phyloP scores from a whole-genome alignment of 2,888 invertebrate species.

The Nomada flava region DNA sequence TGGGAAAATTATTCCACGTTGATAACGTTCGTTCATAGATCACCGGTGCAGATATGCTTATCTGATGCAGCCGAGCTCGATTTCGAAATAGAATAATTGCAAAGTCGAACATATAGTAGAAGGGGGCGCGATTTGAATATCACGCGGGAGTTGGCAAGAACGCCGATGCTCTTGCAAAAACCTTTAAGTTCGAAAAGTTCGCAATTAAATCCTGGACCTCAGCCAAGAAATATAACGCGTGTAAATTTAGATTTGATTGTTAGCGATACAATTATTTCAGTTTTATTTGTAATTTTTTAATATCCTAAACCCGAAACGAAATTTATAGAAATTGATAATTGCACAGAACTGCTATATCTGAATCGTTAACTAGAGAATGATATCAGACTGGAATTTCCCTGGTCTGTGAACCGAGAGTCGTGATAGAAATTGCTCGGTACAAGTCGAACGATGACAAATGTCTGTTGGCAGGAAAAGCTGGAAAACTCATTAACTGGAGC shows the following conservation, averaged over 20 bases:
- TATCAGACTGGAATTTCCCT: not conserved
- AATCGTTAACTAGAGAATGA: too few species aligned
- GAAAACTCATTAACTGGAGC: slow-evolving; percentile 67
- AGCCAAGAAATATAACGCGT: too few species aligned
- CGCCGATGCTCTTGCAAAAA: slow-evolving; percentile 6
- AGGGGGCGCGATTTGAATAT: slow-evolving; percentile 40
- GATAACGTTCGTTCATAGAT: slow-evolving; percentile 62
- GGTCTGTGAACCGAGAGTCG: not conserved
- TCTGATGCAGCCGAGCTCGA: slow-evolving; percentile 36
- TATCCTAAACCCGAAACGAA: too few species aligned
- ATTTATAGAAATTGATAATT: too few species aligned
- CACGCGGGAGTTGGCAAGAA: slow-evolving; percentile 41
- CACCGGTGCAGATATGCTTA: slow-evolving; percentile 52
- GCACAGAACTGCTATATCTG: too few species aligned
- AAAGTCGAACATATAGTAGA: slow-evolving; percentile 41
- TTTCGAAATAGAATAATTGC: slow-evolving; percentile 55
- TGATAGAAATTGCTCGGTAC: slow-evolving; percentile 44
- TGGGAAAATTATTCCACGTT: slow-evolving; percentile 64
- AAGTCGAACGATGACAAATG: slow-evolving; percentile 65
- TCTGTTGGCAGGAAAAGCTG: slow-evolving; percentile 55
- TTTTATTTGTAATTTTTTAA: too few species aligned
- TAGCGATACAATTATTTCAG: too few species aligned
- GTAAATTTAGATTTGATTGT: too few species aligned
- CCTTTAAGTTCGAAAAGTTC: slow-evolving; percentile 21
- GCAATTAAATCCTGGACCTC: too few species aligned